Evolutionary conservation across 2,888 invertebrate genomes (phyloP).

Genomic region (Rhorus exstirpatorius): DNA sequence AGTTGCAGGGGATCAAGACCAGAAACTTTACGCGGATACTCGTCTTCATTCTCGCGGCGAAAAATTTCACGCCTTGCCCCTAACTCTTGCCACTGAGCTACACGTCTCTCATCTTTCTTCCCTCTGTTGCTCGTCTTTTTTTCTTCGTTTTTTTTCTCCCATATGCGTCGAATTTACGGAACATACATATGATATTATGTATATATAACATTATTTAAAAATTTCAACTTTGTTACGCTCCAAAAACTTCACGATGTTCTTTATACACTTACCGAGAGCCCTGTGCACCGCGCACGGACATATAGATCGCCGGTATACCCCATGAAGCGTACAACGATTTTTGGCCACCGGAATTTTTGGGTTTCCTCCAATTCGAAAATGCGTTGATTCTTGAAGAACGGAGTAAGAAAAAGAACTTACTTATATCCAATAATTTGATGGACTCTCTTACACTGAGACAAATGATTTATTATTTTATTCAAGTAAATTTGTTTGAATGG

Average conservation of each 20-base stretch:
- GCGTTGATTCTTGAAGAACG: background rate
- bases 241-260: slow-evolving; percentile 7
- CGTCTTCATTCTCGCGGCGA: slow-evolving; percentile 51
- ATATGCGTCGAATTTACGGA: slow-evolving; percentile 26
- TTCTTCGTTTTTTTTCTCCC: background rate
- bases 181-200: background rate
- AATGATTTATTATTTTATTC: no score
- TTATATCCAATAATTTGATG: no score
- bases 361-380: slow-evolving; percentile 4
- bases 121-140: background rate
- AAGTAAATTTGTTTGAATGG: no score
- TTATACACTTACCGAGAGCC: background rate
- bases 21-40: slow-evolving; percentile 38
- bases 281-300: background rate
- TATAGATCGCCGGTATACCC: background rate
- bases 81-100: slow-evolving; percentile 45
- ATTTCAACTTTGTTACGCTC: slow-evolving; percentile 34
- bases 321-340: background rate
- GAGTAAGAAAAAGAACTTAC: background rate
- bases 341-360: background rate
- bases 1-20: slow-evolving; percentile 9
- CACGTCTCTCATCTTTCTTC: slow-evolving; percentile 29
- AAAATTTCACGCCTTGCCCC: slow-evolving; percentile 43
- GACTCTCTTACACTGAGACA: no score
- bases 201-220: background rate